These are phyloP conservation scores for Limnephilus rhombicus DNA, from an alignment of 2,888 invertebrate genomes.

Conservation along the genomic window DNA sequence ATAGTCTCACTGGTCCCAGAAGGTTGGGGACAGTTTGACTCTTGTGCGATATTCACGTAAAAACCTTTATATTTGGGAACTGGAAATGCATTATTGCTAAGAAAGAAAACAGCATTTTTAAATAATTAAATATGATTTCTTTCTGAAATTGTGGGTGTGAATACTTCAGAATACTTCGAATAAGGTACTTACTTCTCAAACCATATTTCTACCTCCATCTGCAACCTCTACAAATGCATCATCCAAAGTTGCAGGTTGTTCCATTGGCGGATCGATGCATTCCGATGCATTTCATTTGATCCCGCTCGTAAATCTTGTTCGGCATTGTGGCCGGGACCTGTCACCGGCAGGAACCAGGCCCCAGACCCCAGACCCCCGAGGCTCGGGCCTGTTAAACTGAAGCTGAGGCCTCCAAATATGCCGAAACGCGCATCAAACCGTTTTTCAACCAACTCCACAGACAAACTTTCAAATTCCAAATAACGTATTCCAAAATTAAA, in stretches of 20 bases:
- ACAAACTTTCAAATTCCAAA: neutral
- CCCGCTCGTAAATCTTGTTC: slow-evolving; percentile 64
- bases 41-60: no score
- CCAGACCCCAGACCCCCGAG: slow-evolving; percentile 58
- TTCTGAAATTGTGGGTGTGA: no score
- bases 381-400: slow-evolving; percentile 15
- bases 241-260: neutral
- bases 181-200: neutral
- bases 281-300: slow-evolving; percentile 64
- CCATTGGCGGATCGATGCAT: slow-evolving; percentile 61
- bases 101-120: no score
- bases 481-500: neutral
- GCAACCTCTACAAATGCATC: neutral
- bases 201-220: neutral
- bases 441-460: neutral
- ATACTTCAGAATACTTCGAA: no score
- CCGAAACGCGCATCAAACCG: neutral
- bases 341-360: slow-evolving; percentile 43
- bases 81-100: no score
- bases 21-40: no score
- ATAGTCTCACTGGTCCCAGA: no score
- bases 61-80: no score
- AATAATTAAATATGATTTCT: no score
- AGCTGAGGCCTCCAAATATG: slow-evolving; percentile 24
- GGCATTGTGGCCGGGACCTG: slow-evolving; percentile 61